Evolutionary conservation across 2,888 invertebrate species (phyloP).

Genomic region (Dysmachus trigonus): DNA sequence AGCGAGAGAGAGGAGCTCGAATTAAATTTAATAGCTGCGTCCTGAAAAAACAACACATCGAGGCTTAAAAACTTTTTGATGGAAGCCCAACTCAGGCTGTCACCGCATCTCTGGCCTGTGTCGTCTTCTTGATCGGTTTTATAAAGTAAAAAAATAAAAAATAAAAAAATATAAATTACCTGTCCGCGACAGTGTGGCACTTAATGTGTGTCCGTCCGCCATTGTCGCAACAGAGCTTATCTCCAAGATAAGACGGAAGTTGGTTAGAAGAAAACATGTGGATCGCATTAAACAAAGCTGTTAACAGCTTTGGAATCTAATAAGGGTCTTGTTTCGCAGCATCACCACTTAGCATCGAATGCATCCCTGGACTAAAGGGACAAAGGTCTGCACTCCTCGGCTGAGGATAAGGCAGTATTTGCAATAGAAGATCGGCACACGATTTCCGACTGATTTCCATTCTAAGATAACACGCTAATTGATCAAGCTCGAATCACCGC

Average conservation of each 20-base stretch:
- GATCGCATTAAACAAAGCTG: constrained; percentile 27
- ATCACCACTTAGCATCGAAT: not conserved
- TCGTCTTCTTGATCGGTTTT: constrained; percentile 28
- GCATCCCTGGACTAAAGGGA: not conserved
- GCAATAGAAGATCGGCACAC: not conserved
- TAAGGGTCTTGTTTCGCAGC: constrained; percentile 8
- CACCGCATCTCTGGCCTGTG: not conserved
- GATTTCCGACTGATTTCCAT: not conserved
- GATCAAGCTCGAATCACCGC: not conserved
- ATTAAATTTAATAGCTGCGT: constrained; percentile 38
- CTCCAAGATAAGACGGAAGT: constrained; percentile 43
- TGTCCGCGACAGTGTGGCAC: constrained; percentile 10
- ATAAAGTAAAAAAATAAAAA: constrained; percentile 19
- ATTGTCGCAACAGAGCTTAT: constrained; percentile 33
- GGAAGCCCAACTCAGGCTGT: constrained; percentile 18
- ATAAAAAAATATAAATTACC: not conserved
- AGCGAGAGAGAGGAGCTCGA: constrained; percentile 11
- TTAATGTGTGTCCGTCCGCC: constrained; percentile 18
- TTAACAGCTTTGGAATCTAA: constrained; percentile 7
- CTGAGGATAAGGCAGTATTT: not conserved
- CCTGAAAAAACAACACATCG: constrained; percentile 8
- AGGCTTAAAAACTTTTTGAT: constrained; percentile 30
- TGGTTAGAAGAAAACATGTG: constrained; percentile 43
- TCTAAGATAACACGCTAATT: not conserved
- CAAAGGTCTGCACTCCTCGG: not conserved